Percentiles rank a stretch among this genome's conserved stretches.
Conservation (phyloP, 2,797 vertebrate genomes). For the Brachymystax lenok region DNA sequence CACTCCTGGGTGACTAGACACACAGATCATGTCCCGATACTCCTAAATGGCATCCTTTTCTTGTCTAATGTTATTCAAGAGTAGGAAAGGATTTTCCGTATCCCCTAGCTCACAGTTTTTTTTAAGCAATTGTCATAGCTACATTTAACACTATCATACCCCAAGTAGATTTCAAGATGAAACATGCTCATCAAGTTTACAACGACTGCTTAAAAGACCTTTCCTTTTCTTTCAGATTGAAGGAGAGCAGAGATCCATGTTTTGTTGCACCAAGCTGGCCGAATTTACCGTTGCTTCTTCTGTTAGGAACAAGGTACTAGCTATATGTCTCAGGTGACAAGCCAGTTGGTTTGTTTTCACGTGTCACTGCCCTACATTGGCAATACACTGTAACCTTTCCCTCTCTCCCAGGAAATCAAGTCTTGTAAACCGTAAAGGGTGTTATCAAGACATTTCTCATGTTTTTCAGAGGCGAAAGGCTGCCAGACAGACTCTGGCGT, state of each 20-base stretch:
- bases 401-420: constrained; percentile 37
- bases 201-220: constrained; percentile 13
- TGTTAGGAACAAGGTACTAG: constrained; percentile 3
- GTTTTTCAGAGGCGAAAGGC: constrained; percentile 12
- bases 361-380: constrained; percentile 37
- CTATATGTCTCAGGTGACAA: constrained; percentile 32
- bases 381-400: constrained; percentile 54
- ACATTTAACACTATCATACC: constrained; percentile 33
- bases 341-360: constrained; percentile 40
- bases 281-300: not conserved
- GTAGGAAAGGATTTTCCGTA: not conserved
- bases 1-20: constrained; percentile 42
- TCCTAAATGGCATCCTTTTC: no score
- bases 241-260: not conserved
- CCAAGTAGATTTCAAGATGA: constrained; percentile 40
- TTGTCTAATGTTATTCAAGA: not conserved
- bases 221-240: constrained; percentile 5
- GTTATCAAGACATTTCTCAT: constrained; percentile 49
- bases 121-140: not conserved
- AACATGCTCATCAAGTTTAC: not conserved
- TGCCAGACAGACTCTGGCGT: constrained; percentile 36
- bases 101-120: not conserved
- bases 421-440: constrained; percentile 29
- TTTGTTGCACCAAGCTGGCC: constrained; percentile 1
- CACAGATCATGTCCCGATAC: not conserved